Evolutionary conservation across 2,113 vertebrate species (phyloP).

Genomic region (Melanerpes formicivorus): DNA sequence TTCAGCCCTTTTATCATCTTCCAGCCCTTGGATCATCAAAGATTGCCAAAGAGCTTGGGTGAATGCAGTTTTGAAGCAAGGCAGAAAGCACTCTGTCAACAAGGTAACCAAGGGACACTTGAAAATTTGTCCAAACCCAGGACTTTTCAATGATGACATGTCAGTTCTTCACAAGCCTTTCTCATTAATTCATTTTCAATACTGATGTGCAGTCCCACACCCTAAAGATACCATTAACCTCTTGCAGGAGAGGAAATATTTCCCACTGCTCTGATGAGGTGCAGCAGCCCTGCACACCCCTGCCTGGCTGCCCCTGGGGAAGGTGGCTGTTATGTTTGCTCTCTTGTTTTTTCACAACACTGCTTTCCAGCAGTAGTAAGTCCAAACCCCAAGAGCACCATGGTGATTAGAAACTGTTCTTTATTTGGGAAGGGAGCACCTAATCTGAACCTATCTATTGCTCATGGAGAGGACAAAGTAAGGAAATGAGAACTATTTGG

Average conservation of each 20-base stretch:
- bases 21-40: too few species aligned
- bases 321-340: not conserved
- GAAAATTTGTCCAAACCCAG: not conserved
- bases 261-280: not conserved
- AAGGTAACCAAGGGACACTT: not conserved
- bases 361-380: not conserved
- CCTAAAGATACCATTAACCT: not conserved
- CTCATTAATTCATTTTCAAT: not conserved
- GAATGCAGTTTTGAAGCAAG: not conserved
- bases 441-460: not conserved
- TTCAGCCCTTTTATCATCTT: too few species aligned
- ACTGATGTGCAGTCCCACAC: not conserved
- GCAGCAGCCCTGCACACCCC: rapidly evolving
- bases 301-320: not conserved
- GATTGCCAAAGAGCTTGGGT: not conserved
- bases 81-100: not conserved
- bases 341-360: not conserved
- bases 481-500: not conserved
- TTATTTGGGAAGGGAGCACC: not conserved
- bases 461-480: not conserved
- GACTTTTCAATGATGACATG: not conserved
- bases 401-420: not conserved
- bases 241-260: not conserved
- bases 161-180: not conserved
- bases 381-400: not conserved